Conservation (phyloP, 2,113 vertebrate species). For the Eurystomus gularis region DNA sequence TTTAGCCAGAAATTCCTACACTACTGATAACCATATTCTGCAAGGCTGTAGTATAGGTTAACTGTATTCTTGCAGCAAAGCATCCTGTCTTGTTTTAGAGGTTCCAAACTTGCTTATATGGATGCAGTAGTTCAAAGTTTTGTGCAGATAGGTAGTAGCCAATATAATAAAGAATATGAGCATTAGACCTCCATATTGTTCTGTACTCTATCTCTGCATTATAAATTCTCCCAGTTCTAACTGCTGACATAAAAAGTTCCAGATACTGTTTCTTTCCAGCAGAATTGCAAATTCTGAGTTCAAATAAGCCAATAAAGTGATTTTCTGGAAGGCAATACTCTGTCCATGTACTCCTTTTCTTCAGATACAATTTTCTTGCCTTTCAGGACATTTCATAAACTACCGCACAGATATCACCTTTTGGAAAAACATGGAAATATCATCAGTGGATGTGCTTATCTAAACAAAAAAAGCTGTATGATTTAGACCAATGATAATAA, state of each 20-base stretch:
- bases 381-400: background rate
- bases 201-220: background rate
- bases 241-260: background rate
- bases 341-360: background rate
- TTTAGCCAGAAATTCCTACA: background rate
- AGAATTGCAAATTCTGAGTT: background rate
- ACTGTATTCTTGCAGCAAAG: background rate
- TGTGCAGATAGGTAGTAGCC: background rate
- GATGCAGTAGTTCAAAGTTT: background rate
- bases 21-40: background rate
- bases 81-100: background rate
- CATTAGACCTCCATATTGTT: background rate
- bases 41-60: background rate
- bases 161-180: background rate
- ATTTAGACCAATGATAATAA: background rate
- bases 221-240: background rate
- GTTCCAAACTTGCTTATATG: background rate
- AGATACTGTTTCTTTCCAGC: background rate
- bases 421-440: background rate
- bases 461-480: background rate
- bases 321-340: background rate
- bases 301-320: background rate
- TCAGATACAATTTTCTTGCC: background rate
- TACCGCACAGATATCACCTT: background rate
- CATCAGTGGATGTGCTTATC: background rate